Evolutionary conservation across 2,888 invertebrate genomes (phyloP).

Genomic region (Phalera bucephala): DNA sequence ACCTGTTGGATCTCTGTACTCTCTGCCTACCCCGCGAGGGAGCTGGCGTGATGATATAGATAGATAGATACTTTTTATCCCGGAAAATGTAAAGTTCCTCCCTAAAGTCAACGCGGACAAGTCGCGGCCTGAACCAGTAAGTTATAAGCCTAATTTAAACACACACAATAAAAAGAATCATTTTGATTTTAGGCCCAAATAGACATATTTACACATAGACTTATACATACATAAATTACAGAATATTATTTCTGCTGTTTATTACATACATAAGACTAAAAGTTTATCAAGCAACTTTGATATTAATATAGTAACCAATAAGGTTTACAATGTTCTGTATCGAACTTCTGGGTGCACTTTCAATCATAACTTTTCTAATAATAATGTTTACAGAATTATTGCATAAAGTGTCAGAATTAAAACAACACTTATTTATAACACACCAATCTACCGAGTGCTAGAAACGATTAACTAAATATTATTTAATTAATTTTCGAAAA

Average conservation of each 20-base stretch:
- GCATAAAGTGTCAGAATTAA: slow-evolving; percentile 20
- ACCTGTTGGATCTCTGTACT: too few relatives aligned
- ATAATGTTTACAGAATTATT: slow-evolving; percentile 25
- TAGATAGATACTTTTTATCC: too few relatives aligned
- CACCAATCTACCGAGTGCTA: slow-evolving; percentile 34
- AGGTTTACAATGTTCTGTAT: not conserved
- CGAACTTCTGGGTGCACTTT: slow-evolving; percentile 15
- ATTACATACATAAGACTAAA: not conserved
- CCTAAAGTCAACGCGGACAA: too few relatives aligned
- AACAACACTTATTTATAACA: slow-evolving; percentile 30
- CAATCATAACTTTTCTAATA: slow-evolving; percentile 24
- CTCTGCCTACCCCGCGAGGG: too few relatives aligned
- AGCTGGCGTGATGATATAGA: too few relatives aligned
- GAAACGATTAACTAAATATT: slow-evolving; percentile 23
- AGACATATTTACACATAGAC: not conserved
- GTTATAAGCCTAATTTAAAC: too few relatives aligned
- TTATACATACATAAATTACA: not conserved
- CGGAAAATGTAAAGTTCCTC: too few relatives aligned
- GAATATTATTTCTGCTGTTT: too few relatives aligned
- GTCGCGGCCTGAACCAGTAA: too few relatives aligned
- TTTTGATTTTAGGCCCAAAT: not conserved
- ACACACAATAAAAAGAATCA: too few relatives aligned
- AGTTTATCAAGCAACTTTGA: not conserved
- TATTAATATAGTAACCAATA: not conserved
- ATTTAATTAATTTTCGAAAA: slow-evolving; percentile 37